Evolutionary conservation across 2,797 vertebrate genomes (phyloP), one percentile per base, ranked within the genome.

Genomic region (Poecilia velifera): DNA sequence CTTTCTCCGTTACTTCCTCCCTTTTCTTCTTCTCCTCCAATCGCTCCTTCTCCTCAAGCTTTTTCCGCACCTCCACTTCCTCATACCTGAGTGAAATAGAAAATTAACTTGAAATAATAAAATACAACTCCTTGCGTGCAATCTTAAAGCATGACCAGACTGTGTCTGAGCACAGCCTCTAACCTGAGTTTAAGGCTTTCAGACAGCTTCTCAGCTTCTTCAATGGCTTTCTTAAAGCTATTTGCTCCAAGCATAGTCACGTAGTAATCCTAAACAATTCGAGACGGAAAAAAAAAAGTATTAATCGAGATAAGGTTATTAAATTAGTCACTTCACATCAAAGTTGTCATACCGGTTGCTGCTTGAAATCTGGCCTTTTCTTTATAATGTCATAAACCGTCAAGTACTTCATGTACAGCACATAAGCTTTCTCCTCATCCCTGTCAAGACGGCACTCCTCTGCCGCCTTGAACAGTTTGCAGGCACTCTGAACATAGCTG

Each of bases 131-230:
- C 3, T 28, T 10, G 1, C 13, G 72, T 75, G 8, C 3, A 20
- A 16, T 51, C 36, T 66, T 71, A 47, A 7, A 79, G 14, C 6
- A 47, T 59, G 31, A 70, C 31, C 0, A 47, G n/a, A 28, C 3
- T 13, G 13, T 43, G 25, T 4, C 51, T 0, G 78, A 71, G 18
- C 1, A 78, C 55, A 78, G 36, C 49, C 20, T 88, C 83, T 84
- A 91, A 99, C 98, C 98, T 97, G 92, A 98, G 97, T 95, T 99
- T 99, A 93, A 99, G 97, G 94, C 98, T 99, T 89, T 97, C 97
- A 47, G 98, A 97, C 34, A 99, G 96, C 93, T 97, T 98, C 94
- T 99, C 98, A 0, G 98, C 98, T 96, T 99, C 98, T 95, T 99
- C 98, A 25, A 99, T 93, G 81, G 98, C 97, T 95, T 98, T 99